Base-by-base conservation (phyloP, 2,888 invertebrate species). In the Chromoteleia sp. region DNA sequence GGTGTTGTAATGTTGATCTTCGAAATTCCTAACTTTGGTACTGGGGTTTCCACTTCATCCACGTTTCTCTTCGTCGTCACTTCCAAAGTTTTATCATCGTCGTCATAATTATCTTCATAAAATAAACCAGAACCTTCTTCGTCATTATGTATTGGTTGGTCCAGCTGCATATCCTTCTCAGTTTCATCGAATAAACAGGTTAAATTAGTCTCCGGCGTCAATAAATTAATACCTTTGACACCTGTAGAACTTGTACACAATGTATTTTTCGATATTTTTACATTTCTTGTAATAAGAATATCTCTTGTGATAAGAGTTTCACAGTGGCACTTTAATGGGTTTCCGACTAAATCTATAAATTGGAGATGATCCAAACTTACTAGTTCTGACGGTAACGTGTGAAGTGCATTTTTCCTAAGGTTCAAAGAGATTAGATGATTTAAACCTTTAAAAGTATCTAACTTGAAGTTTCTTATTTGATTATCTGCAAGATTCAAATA, bases 271-370 rank as follows among this genome's bases (percentile, higher is more conserved):
- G 88, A 85, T 17, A 90, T 70, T 25, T 85, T 87, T 0, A 89
- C 88, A 4, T 86, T 86, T 2, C 83, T 86, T 1, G 85, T 81
- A 54, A 94, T 88, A 84, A 96, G 90, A 84, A 93, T 93, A 86
- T 96, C 94, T 82, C 95, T 93, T 54, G 94, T 93, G 82, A 93
- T 92, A 73, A 96, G 90, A 73, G 95, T 95, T 81, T 94, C 93
- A 88, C 96, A 96, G 25, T 95, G 94, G 91, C 96, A 96, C 85
- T 94, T 93, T 4, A 96, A 92, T 36, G 94, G 94, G 89, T 96
- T 96, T 48, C 94, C 94, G 58, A 93, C 93, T 75, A 96, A 87
- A 88, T 95, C 94, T 75, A 96, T 92, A 85, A 94, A 93, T 88
- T 94, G 94, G 67, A 96, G 91, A 85, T 93, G 91, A 48, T 92